Conservation (phyloP, 2,888 invertebrate genomes). For the Mystacides longicornis region DNA sequence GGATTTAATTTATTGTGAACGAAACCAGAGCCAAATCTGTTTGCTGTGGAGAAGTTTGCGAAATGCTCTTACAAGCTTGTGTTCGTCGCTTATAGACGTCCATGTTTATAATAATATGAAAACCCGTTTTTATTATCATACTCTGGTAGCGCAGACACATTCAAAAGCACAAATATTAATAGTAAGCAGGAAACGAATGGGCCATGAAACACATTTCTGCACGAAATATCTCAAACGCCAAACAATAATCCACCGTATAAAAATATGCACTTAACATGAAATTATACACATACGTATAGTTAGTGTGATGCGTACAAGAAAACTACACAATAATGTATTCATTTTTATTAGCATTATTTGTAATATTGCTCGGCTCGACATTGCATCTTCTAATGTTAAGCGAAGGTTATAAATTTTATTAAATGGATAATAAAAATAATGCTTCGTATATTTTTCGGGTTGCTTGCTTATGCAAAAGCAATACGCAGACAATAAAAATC, state of each 20-base stretch:
- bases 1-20: neutral
- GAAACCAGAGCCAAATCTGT: neutral
- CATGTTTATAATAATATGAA: neutral
- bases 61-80: neutral
- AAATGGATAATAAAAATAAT: slow-evolving; percentile 2
- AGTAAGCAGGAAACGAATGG: slow-evolving; percentile 17
- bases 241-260: neutral
- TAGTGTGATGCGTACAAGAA: neutral
- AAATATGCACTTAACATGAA: neutral
- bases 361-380: too few species aligned
- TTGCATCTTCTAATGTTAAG: neutral
- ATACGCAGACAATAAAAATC: too few species aligned
- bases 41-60: neutral
- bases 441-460: too few species aligned
- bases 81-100: neutral
- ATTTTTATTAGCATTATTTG: too few species aligned
- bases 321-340: too few species aligned
- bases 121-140: slow-evolving; percentile 16
- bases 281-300: neutral
- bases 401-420: neutral
- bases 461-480: too few species aligned
- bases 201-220: slow-evolving; percentile 17
- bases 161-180: slow-evolving; percentile 22
- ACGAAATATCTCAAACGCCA: slow-evolving; percentile 13
- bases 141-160: slow-evolving; percentile 21